Evolutionary conservation across 2,113 vertebrate genomes (phyloP).

Genomic region (Festucalex cinctus): DNA sequence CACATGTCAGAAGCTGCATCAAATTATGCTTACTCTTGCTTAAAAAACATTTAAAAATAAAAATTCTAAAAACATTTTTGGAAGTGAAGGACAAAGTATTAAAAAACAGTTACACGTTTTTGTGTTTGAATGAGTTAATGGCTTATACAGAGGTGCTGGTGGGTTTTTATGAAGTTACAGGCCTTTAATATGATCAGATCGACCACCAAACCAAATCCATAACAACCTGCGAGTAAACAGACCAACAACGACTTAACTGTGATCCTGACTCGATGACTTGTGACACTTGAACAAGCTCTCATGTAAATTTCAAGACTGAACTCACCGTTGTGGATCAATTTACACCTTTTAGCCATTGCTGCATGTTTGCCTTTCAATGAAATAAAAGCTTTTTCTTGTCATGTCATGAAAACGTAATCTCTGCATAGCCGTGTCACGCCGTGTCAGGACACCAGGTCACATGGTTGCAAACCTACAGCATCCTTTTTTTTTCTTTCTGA

Average conservation of each 20-base stretch:
- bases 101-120: too few relatives aligned
- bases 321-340: slow-evolving; percentile 8
- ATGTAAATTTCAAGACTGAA: slow-evolving; percentile 27
- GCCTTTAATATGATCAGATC: neutral
- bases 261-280: neutral
- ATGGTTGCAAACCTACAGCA: slow-evolving; percentile 7
- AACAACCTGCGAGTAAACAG: neutral
- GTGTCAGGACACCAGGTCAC: neutral
- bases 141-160: too few relatives aligned
- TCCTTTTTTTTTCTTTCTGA: slow-evolving; percentile 9
- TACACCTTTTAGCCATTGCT: slow-evolving; percentile 12
- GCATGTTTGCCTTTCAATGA: slow-evolving; percentile 23
- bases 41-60: too few relatives aligned
- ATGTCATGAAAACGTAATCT: slow-evolving; percentile 33
- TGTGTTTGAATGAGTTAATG: too few relatives aligned
- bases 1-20: too few relatives aligned
- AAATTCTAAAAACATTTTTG: too few relatives aligned
- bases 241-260: neutral
- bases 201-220: neutral
- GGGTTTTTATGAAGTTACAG: neutral
- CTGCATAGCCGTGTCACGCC: neutral
- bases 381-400: slow-evolving; percentile 48
- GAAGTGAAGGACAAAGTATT: too few relatives aligned
- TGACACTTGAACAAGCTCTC: slow-evolving; percentile 8
- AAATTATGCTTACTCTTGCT: too few relatives aligned